Percentiles rank a stretch among this genome's conserved stretches.
Conservation (phyloP, 1,140 invertebrate species). For the Pseudomyrmex dendroicus region DNA sequence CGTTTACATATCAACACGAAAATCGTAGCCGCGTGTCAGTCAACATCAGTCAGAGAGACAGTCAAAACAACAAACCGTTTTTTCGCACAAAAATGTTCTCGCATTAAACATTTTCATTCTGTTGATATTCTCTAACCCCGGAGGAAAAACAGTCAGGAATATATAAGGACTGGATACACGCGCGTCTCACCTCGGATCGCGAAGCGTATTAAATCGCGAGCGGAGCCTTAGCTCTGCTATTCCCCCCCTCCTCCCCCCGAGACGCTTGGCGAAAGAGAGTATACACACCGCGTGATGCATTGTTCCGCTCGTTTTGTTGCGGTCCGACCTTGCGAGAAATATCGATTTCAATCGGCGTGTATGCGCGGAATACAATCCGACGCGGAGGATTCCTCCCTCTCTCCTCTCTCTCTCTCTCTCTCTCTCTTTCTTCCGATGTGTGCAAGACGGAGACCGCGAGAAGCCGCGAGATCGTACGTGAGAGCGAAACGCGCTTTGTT, state of each 20-base stretch:
- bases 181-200: constrained; percentile 9
- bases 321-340: constrained; percentile 76
- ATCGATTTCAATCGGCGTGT: constrained; percentile 81
- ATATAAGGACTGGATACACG: not conserved
- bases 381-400: constrained; percentile 57
- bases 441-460: constrained; percentile 54
- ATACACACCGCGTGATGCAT: constrained; percentile 70
- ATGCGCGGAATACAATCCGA: constrained; percentile 79
- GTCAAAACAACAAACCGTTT: too few relatives aligned
- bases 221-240: constrained; percentile 67
- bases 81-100: too few relatives aligned
- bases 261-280: constrained; percentile 55
- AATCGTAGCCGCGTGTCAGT: too few relatives aligned
- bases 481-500: constrained; percentile 59
- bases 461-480: constrained; percentile 35
- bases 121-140: not conserved
- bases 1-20: too few relatives aligned
- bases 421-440: constrained; percentile 34
- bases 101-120: too few relatives aligned
- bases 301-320: constrained; percentile 78
- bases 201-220: constrained; percentile 71
- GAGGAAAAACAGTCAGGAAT: too few relatives aligned
- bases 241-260: not conserved
- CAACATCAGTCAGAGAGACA: too few relatives aligned
- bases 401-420: constrained; percentile 45